phyloP scores from a whole-genome alignment of 2,797 vertebrate species.

The Tarsius wallacei region DNA sequence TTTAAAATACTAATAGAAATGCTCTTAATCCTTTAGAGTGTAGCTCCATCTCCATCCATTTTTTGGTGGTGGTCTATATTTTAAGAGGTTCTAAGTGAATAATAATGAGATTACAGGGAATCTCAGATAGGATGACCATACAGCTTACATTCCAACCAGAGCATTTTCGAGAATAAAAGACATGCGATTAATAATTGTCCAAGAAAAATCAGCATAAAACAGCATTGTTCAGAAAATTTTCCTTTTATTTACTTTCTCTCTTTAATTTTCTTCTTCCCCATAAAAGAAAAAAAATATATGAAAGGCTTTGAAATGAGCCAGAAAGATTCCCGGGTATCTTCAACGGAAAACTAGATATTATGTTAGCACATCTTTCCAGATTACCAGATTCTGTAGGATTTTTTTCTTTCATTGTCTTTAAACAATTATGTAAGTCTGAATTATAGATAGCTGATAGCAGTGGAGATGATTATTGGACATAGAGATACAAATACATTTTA shows the following conservation, averaged over 20 bases:
- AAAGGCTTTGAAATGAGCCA: neutral
- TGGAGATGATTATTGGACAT: neutral
- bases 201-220: constrained; percentile 68
- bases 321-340: neutral
- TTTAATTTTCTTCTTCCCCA: neutral
- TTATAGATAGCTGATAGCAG: neutral
- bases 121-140: neutral
- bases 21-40: neutral
- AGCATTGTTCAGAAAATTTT: neutral
- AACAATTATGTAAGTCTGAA: neutral
- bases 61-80: neutral
- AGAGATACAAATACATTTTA: neutral
- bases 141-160: neutral
- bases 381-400: neutral
- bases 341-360: neutral
- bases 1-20: neutral
- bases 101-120: neutral
- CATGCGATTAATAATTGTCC: constrained; percentile 11
- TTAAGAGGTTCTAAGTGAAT: neutral
- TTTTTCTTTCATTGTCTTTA: neutral
- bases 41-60: neutral
- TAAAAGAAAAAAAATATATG: neutral
- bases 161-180: neutral
- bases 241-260: neutral
- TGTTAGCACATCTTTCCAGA: neutral